Conservation (phyloP, 1,140 invertebrate genomes). For the Rhagoletis pomonella region DNA sequence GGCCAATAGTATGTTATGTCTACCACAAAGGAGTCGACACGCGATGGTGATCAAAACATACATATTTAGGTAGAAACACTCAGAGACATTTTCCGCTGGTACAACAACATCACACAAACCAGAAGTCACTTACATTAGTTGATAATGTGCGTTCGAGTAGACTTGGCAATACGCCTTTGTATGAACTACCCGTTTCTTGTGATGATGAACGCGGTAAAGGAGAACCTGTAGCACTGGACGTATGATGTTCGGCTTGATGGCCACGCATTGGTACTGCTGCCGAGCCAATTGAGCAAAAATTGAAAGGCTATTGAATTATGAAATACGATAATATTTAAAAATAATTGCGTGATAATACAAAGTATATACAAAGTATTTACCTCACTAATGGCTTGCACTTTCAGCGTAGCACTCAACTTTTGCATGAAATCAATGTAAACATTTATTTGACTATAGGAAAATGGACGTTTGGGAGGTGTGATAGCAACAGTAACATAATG, state of each 20-base stretch:
- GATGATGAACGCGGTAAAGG: constrained; percentile 64
- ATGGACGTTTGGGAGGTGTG: constrained; percentile 77
- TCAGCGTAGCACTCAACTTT: constrained; percentile 77
- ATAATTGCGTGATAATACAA: not conserved
- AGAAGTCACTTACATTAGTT: constrained; percentile 65
- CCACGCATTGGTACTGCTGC: constrained; percentile 61
- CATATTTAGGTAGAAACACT: too few species aligned
- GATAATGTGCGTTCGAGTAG: constrained; percentile 71
- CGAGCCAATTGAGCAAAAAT: constrained; percentile 75
- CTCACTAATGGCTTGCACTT: constrained; percentile 78
- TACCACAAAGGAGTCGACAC: too few species aligned
- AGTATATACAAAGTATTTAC: constrained; percentile 65
- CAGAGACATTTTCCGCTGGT: not conserved
- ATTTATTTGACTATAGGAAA: constrained; percentile 78
- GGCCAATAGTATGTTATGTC: too few species aligned
- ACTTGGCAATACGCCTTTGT: constrained; percentile 71
- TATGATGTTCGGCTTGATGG: not conserved
- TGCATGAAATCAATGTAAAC: constrained; percentile 80
- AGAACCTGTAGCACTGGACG: not conserved
- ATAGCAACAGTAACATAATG: constrained; percentile 79
- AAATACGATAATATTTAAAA: not conserved
- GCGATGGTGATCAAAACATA: too few species aligned
- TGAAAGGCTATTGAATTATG: constrained; percentile 73
- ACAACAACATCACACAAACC: not conserved
- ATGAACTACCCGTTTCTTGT: constrained; percentile 63